Conservation (phyloP, 2,888 invertebrate species). For the Salticus scenicus region DNA sequence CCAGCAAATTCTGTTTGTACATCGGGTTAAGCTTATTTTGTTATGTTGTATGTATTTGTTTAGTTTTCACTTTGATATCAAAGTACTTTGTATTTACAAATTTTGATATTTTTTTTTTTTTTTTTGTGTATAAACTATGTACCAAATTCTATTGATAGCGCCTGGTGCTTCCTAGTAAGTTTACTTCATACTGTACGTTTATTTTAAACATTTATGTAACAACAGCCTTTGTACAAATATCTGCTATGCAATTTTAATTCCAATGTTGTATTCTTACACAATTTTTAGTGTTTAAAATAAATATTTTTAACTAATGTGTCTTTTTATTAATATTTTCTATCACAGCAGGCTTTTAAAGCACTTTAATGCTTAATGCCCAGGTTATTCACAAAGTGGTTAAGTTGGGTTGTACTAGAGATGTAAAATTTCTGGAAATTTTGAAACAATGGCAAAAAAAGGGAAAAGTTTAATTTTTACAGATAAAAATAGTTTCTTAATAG, state of each 20-base stretch:
- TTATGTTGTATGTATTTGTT: background rate
- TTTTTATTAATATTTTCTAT: too few species aligned
- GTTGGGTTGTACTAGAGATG: too few species aligned
- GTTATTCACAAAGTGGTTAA: too few species aligned
- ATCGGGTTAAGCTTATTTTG: background rate
- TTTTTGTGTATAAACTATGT: background rate
- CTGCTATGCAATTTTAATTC: background rate
- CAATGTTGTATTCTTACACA: slow-evolving; percentile 5
- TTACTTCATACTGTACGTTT: background rate
- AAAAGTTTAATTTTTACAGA: too few species aligned
- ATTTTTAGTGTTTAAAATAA: slow-evolving; percentile 14
- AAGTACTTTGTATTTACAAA: background rate
- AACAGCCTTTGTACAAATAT: background rate
- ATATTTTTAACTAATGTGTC: too few species aligned
- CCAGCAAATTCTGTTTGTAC: background rate
- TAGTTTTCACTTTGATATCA: background rate
- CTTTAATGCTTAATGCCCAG: too few species aligned
- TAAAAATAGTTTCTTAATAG: too few species aligned
- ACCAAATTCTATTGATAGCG: background rate
- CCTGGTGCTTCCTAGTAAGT: slow-evolving; percentile 16
- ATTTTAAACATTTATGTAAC: background rate
- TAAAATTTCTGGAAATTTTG: too few species aligned
- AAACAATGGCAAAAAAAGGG: too few species aligned
- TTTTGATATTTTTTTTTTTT: background rate
- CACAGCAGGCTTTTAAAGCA: too few species aligned